Evolutionary conservation across 53 echinoderm and acorn worm species (phyloP).

Genomic region (Stichopus horrens): DNA sequence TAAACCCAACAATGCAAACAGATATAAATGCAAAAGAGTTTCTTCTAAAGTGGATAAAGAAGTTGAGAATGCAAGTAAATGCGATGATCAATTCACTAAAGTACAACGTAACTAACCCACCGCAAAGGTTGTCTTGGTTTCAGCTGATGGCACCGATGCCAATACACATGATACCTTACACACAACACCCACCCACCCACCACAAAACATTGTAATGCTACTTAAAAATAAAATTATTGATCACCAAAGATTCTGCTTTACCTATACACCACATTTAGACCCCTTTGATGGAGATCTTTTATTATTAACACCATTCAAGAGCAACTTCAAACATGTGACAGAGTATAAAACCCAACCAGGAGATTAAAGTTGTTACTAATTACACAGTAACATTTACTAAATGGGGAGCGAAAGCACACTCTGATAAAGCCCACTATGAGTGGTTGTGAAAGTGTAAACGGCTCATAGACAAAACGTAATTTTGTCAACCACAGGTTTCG

Average conservation of each 20-base stretch:
- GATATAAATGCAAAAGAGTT: background rate
- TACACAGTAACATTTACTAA: conserved; percentile 30
- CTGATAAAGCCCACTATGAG: conserved; percentile 43
- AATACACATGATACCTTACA: too few relatives aligned
- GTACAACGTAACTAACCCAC: too few relatives aligned
- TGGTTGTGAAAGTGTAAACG: conserved; percentile 46
- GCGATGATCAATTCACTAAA: too few relatives aligned
- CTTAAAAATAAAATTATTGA: too few relatives aligned
- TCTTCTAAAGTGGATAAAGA: too few relatives aligned
- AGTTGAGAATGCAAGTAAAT: too few relatives aligned
- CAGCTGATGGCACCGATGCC: too few relatives aligned
- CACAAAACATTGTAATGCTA: too few relatives aligned
- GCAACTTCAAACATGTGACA: conserved; percentile 56
- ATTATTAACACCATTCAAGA: conserved; percentile 45
- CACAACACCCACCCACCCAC: too few relatives aligned
- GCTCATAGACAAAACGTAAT: conserved; percentile 38
- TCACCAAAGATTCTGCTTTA: background rate
- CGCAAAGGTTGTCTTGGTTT: too few relatives aligned
- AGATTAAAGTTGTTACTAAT: conserved; percentile 59
- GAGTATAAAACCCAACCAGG: conserved; percentile 58
- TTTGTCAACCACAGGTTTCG: conserved; percentile 52
- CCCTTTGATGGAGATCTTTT: conserved; percentile 44
- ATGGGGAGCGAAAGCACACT: conserved; percentile 57
- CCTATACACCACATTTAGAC: conserved; percentile 42
- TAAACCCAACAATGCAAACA: background rate